A percentile compares a stretch with the other conserved stretches of the same genome.
Evolutionary conservation across 2,888 invertebrate genomes (phyloP).

Genomic region (Conchocele bisecta): DNA sequence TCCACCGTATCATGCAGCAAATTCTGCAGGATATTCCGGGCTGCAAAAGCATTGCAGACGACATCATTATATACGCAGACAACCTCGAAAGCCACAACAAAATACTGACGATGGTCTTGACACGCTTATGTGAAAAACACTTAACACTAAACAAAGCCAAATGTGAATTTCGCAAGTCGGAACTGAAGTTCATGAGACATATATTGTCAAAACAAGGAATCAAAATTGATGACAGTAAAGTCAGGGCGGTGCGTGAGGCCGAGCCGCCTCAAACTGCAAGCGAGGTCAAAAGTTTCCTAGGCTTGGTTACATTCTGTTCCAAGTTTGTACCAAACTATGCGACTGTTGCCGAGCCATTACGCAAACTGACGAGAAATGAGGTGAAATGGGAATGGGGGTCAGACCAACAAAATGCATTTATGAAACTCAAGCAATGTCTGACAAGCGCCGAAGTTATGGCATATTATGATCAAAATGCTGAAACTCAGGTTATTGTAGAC

Average conservation of each 20-base stretch:
- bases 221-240: not conserved
- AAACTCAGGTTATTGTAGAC: slow-evolving; percentile 17
- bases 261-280: not conserved
- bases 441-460: slow-evolving; percentile 14
- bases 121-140: slow-evolving; percentile 3
- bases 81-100: slow-evolving; percentile 6
- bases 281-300: not conserved
- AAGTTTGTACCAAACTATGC: slow-evolving; percentile 17
- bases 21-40: slow-evolving; percentile 4
- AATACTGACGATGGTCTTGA: not conserved
- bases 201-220: slow-evolving; percentile 4
- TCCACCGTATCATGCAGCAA: slow-evolving; percentile 14
- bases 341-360: slow-evolving; percentile 8
- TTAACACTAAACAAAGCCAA: slow-evolving; percentile 12
- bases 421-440: not conserved
- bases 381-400: not conserved
- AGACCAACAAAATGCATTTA: slow-evolving; percentile 2
- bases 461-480: slow-evolving; percentile 4
- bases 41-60: slow-evolving; percentile 14
- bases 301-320: slow-evolving; percentile 5
- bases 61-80: slow-evolving; percentile 11
- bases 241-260: slow-evolving; percentile 6
- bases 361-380: slow-evolving; percentile 18
- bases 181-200: slow-evolving; percentile 6
- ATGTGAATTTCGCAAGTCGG: slow-evolving; percentile 12